Evolutionary conservation across 1,140 invertebrate species (phyloP).

Genomic region (Heliconius himera): DNA sequence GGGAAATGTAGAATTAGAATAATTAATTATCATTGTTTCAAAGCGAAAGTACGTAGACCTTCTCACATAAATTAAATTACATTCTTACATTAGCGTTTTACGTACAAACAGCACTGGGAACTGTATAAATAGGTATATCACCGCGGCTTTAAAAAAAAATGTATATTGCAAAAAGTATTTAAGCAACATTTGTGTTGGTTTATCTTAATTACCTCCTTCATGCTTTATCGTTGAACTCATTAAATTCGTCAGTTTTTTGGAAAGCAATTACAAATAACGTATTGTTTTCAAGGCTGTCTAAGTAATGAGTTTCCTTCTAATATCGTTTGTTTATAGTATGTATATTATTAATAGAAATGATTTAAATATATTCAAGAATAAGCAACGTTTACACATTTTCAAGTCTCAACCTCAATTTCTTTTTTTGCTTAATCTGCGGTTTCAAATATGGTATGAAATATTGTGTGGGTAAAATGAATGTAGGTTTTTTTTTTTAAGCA

Average conservation of each 20-base stretch:
- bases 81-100: not conserved
- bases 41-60: not conserved
- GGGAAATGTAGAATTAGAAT: not conserved
- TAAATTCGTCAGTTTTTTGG: conserved; percentile 16
- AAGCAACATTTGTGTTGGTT: conserved; percentile 5
- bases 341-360: not conserved
- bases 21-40: not conserved
- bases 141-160: not conserved
- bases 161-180: conserved; percentile 14
- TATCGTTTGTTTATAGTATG: not conserved
- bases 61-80: not conserved
- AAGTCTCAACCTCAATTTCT: not conserved
- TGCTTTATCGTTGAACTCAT: conserved; percentile 14
- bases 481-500: not conserved
- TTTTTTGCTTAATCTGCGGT: not conserved
- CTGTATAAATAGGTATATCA: not conserved
- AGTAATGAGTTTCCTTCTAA: conserved; percentile 3
- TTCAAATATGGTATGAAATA: conserved; percentile 2
- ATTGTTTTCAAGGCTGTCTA: not conserved
- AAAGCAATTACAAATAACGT: conserved; percentile 7
- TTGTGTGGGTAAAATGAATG: not conserved
- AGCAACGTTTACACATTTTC: not conserved
- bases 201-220: conserved; percentile 18
- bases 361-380: not conserved
- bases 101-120: not conserved